Evolutionary conservation across 1,140 invertebrate genomes (phyloP), one percentile per base, ranked within the genome.

Genomic region (Tetraneura akinire): DNA sequence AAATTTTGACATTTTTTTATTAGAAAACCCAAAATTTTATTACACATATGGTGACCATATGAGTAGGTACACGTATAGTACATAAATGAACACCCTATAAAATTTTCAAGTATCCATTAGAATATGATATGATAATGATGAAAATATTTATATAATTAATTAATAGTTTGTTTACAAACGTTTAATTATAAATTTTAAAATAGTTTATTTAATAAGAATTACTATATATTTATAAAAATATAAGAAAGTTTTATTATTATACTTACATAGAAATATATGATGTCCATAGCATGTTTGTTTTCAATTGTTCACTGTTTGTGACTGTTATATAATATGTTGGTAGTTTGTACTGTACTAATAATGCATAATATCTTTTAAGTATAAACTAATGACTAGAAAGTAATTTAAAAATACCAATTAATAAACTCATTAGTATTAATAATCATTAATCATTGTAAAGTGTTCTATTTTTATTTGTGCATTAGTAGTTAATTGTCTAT

Each of bases 151-250:
- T 37, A 8, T 37, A 8, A 37, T 37, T 37, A 37, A 37, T 4
- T n/a, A n/a, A 4, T 37, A 37, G 32, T 8, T n/a, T n/a, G n/a
- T n/a, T 4, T 8, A 37, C 32, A 37, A 37, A 37, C 32, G 32
- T 37, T 37, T 4, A 37, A 8, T 37, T 37, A 37, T n/a, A n/a
- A n/a, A n/a, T n/a, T n/a, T n/a, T n/a, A n/a, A 37, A 11, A 66
- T 66, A 45, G 37, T 37, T 21, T 21, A n/a, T 66, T 66, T 23
- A n/a, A 32, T 66, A 66, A 66, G 64, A 42, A 66, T 60, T n/a
- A n/a, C n/a, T 16, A 4, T 18, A 6, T 29, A 16, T 26, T 60
- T 29, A 29, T 29, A 29, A 21, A 42, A 66, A 21, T 21, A 37
- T 29, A 37, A 18, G 32, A 42, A 21, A n/a, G 37, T 21, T 64